phyloP scores from a whole-genome alignment of 2,113 vertebrate species.

The Passer domesticus region DNA sequence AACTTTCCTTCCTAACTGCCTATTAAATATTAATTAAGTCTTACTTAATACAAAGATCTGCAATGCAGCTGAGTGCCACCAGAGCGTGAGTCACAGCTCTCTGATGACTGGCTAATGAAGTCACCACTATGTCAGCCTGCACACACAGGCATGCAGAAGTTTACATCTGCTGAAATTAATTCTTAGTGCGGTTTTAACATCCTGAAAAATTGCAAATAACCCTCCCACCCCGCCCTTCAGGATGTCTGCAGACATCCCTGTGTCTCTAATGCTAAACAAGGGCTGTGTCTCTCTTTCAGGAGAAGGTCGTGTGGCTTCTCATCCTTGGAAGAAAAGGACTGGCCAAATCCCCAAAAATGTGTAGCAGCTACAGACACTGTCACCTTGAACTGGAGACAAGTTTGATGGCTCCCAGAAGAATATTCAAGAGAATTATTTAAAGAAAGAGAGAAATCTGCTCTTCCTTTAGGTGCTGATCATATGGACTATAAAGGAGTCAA shows the following conservation, averaged over 20 bases:
- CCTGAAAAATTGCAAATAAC: neutral
- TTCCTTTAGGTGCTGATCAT: neutral
- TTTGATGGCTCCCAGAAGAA: neutral
- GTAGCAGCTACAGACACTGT: neutral
- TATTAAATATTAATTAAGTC: conserved; percentile 25
- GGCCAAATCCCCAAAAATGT: neutral
- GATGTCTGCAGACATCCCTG: neutral
- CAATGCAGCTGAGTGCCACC: neutral
- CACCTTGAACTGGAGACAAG: neutral
- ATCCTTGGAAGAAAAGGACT: neutral
- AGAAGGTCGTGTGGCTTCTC: neutral
- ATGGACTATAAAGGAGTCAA: neutral
- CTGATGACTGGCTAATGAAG: neutral
- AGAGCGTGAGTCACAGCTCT: neutral
- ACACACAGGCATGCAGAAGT: neutral
- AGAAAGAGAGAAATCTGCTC: neutral
- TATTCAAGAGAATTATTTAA: neutral
- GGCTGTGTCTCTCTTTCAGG: neutral
- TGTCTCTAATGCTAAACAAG: neutral
- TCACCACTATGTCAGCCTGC: neutral
- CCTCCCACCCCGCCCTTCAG: neutral
- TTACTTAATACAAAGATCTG: neutral
- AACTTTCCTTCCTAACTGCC: conserved; percentile 8
- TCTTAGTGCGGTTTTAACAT: neutral
- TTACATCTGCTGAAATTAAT: neutral